Evolutionary conservation across 2,113 vertebrate genomes (phyloP), one percentile per base, ranked within the genome.

Genomic region (Syngnathus typhle): DNA sequence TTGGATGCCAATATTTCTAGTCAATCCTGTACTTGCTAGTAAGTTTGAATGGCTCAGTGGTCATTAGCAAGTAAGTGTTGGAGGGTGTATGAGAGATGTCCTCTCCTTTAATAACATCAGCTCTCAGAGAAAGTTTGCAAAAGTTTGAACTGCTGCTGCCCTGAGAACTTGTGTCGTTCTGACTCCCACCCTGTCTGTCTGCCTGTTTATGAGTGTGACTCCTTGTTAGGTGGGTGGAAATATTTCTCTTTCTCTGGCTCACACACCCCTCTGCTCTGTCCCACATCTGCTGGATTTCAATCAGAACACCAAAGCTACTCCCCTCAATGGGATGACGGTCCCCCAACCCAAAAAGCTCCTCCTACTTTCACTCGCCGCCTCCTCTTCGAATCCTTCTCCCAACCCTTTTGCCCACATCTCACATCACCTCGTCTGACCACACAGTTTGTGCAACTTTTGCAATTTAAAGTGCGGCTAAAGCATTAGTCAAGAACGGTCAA

Each of bases 151-250:
- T 86, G 79, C 81, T 86, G 75, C 82, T 83, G 69, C 66, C 74
- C 81, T 87, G 76, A 86, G 85, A 80, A 82, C 77, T 85, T 68
- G 76, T 82, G 84, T 88, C 82, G 81, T 83, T 89, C 85, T 90
- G 84, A 85, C 77, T 84, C 77, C 75, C 76, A 32, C 82, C 87
- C 88, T 41, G 79, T 72, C 84, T 78, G 84, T 65, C 67, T 70
- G 77, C 85, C 60, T 86, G 86, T 89, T 92, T 91, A 90, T 91
- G 89, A 88, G 84, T 85, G 76, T 83, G 87, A 85, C 88, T 87
- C 85, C 79, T 75, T 81, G 79, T 86, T 88, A 87, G 88, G 90
- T 90, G 90, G 90, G 91, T 89, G 89, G 88, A 90, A 91, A 90
- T 92, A 79, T 83, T 76, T 85, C 79, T 64, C 76, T 69, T 85